These are phyloP conservation scores for Pardalotus punctatus DNA, from an alignment of 2,113 vertebrate species.

Conservation along the genomic window DNA sequence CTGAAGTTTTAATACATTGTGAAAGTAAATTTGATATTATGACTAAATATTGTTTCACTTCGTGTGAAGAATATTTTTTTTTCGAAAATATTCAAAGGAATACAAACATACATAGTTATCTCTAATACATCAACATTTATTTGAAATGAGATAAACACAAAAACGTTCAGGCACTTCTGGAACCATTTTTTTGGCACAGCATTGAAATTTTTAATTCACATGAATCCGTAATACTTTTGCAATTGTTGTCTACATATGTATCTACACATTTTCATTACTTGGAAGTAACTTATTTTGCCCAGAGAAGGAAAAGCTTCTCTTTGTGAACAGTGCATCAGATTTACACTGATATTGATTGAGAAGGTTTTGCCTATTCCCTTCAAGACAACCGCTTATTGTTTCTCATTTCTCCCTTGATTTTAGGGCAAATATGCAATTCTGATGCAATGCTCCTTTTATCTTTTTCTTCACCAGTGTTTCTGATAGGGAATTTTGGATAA, in stretches of 20 bases:
- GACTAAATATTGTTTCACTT: not conserved
- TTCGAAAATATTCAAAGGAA: not conserved
- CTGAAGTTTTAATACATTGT: not conserved
- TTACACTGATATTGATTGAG: not conserved
- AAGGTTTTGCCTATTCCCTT: not conserved
- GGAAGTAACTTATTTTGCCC: not conserved
- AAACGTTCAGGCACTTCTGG: not conserved
- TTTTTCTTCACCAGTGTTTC: not conserved
- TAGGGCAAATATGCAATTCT: not conserved
- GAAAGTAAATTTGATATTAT: not conserved
- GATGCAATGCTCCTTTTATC: not conserved
- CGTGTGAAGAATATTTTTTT: not conserved
- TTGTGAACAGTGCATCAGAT: not conserved
- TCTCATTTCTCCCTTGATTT: not conserved
- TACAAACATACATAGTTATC: not conserved
- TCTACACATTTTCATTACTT: not conserved
- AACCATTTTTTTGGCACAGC: not conserved
- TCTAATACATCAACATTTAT: not conserved
- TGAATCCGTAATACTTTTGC: fast-evolving
- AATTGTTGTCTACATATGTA: not conserved
- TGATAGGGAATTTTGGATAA: not conserved
- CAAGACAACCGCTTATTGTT: not conserved
- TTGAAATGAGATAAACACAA: not conserved
- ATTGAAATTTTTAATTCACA: not conserved
- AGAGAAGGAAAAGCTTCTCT: not conserved